Base-by-base conservation (phyloP, 2,888 invertebrate species). In the Priapulus caudatus region DNA sequence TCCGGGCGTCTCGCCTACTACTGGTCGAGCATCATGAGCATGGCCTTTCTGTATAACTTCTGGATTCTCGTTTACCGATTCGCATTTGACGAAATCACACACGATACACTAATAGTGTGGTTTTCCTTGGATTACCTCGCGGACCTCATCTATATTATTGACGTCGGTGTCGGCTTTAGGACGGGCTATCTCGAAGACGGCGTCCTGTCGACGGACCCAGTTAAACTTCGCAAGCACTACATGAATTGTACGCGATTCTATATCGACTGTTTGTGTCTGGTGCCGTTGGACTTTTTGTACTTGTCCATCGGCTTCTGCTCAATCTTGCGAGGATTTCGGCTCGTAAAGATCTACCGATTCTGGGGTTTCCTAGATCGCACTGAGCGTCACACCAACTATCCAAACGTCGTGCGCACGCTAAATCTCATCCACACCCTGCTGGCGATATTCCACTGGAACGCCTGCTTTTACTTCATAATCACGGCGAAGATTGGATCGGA, bases 371-470 rank as follows among this genome's bases (percentile, higher is more conserved):
- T 95, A 83, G 95, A 97, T 76, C 81, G 93, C 63, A 95, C 93
- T 53, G 97, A 97, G 74, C 81, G 95, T 59, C 95, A 97, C 72
- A 95, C 95, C 64, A 97, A 95, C 78, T 97, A 93, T 78, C 95
- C 95, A 60, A 97, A 97, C 77, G 79, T 93, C 67, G 91, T 72
- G 50, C 61, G 72, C n/a, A 68, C 70, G 1, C 48, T 68, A 3
- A 67, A 69, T 3, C 59, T 55, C 2, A 3, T 55, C 2, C 92
- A 93, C 79, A 92, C 92, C 79, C 81, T 93, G 70, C 79, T 93
- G 76, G 92, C 92, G 76, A 89, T 95, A 75, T 95, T 95, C 78
- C 97, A 97, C 79, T 97, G 95, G 95, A 97, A 97, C 76, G 93
- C 93, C 70, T 97, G 95, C 78, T 80, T 97, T 74, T 93, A 91